Evolutionary conservation across 2,797 vertebrate species (phyloP).

Genomic region (Ficedula albicollis): DNA sequence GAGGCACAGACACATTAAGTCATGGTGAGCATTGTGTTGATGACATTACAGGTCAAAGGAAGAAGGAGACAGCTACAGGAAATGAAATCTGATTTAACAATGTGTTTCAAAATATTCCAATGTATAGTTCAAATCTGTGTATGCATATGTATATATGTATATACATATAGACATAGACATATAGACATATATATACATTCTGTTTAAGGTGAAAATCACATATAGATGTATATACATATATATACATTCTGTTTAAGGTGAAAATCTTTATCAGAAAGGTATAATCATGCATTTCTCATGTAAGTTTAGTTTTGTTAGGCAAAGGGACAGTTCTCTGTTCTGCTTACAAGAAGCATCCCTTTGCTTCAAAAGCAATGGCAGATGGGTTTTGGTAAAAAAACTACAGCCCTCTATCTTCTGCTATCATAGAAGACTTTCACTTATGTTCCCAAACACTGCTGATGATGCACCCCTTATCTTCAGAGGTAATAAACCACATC

Average conservation of each 20-base stretch:
- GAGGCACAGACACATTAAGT: background rate
- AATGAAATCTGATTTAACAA: background rate
- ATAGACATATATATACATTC: background rate
- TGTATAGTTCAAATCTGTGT: background rate
- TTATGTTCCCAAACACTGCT: background rate
- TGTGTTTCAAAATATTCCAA: background rate
- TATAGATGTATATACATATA: background rate
- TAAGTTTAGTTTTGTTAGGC: background rate
- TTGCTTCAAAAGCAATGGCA: background rate
- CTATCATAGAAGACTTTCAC: background rate
- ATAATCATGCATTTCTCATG: background rate
- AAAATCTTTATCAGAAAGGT: background rate
- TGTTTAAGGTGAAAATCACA: background rate
- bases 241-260: background rate
- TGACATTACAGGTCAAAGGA: background rate
- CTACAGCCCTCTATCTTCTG: background rate
- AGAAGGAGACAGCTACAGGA: background rate
- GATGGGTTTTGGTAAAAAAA: background rate
- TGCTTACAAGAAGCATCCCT: background rate
- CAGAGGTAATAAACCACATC: background rate
- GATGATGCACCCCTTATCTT: background rate
- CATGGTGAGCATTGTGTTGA: background rate
- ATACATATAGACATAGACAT: background rate
- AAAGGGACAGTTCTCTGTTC: background rate
- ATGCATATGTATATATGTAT: rapidly evolving